A percentile compares a stretch with the other conserved stretches of the same genome.
Conservation (phyloP, 2,797 vertebrate species). For the Salarias fasciatus region DNA sequence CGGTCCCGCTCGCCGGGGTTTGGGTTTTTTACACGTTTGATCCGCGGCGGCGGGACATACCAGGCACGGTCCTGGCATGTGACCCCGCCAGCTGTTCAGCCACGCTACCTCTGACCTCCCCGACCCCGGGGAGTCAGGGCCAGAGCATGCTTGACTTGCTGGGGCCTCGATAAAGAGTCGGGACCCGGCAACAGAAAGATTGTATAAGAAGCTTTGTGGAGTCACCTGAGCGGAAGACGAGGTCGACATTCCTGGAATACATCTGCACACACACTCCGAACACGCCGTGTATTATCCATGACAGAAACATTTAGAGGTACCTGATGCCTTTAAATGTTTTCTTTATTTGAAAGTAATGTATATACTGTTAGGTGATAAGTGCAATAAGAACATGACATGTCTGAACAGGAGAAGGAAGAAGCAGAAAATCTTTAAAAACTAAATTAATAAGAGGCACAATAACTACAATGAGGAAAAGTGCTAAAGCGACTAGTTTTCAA, state of each 20-base stretch:
- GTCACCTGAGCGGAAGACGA: constrained; percentile 20
- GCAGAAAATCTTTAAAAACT: no score
- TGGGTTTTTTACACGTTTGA: constrained; percentile 50
- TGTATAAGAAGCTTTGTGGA: constrained; percentile 19
- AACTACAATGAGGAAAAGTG: no score
- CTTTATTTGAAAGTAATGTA: no score
- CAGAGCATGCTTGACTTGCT: constrained; percentile 38
- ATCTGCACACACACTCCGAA: background rate
- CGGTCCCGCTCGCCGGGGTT: constrained; percentile 24
- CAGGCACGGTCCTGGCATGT: constrained; percentile 55
- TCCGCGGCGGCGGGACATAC: constrained; percentile 45
- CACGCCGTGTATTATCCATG: no score
- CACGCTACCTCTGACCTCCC: constrained; percentile 33
- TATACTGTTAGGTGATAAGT: no score
- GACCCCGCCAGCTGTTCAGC: constrained; percentile 53
- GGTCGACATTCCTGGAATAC: constrained; percentile 21
- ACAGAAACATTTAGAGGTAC: no score
- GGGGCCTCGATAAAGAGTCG: constrained; percentile 26
- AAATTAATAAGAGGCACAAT: no score
- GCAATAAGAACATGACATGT: no score
- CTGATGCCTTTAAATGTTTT: no score
- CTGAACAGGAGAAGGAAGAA: no score
- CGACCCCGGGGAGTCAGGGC: constrained; percentile 19
- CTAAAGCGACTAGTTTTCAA: no score
- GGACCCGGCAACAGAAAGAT: constrained; percentile 1